Base-by-base conservation (phyloP, 2,888 invertebrate species). In the Adela reaumurella region DNA sequence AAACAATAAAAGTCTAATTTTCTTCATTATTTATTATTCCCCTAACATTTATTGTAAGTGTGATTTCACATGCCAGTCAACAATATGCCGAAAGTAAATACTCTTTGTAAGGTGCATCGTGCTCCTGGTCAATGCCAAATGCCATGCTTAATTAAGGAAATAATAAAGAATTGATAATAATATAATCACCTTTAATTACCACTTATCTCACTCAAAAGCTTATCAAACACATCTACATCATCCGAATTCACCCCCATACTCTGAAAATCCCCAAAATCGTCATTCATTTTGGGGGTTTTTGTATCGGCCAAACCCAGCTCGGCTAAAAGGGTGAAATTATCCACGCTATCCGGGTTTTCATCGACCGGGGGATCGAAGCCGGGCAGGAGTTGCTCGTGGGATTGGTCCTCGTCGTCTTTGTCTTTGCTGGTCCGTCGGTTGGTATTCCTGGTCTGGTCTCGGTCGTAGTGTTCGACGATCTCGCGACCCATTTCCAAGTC, bases 281-380 rank as follows among this genome's bases (percentile, higher is more conserved):
- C 17, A n/a, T 19, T 67, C 62, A 2, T 49, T 8, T 43, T 48
- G 8, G 58, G 53, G 3, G 57, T 52, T 43, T 70, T 70, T 1
- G 81, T 72, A 50, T 83, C 84, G 1, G 76, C 80, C 20, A 85
- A 56, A 0, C 85, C 85, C 10, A 85, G 61, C 57, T 85, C 85
- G 41, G 81, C 79, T 48, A 85, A 59, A 18, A 85, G 66, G 43
- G 68, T 67, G 51, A 79, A 53, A 54, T 76, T 73, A 49, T 72
- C 72, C 52, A 56, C 55, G 50, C 67, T 59, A 45, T 55, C 57
- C 53, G 52, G 17, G 24, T 6, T 16, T 16, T 45, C 19, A 17
- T 44, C 49, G 6, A 47, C 49, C 10, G 42, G 20, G 3, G 59
- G 58, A 19, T 56, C 57, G 45, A 73, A 61, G 17, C 62, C 69